Evolutionary conservation across 2,797 vertebrate genomes (phyloP).

Genomic region (Meda fulgida): DNA sequence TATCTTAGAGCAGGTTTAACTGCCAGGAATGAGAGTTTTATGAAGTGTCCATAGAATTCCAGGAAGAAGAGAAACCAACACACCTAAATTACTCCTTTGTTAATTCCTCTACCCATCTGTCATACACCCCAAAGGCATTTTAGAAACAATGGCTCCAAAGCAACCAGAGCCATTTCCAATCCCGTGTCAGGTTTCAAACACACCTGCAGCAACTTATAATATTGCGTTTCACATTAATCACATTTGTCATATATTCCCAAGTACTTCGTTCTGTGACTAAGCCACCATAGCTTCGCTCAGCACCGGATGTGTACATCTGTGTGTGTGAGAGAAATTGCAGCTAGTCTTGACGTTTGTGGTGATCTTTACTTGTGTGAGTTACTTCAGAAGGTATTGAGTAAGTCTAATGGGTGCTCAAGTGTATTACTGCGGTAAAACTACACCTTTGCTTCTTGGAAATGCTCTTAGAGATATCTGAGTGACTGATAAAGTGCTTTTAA

Average conservation of each 20-base stretch:
- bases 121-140: constrained; percentile 36
- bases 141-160: constrained; percentile 38
- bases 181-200: constrained; percentile 46
- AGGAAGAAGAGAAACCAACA: constrained; percentile 44
- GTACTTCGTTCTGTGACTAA: constrained; percentile 35
- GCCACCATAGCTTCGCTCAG: constrained; percentile 1
- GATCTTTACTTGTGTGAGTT: constrained; percentile 31
- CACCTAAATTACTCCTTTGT: constrained; percentile 51
- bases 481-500: constrained; percentile 30
- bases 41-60: constrained; percentile 48
- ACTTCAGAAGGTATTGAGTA: constrained; percentile 17
- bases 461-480: constrained; percentile 42
- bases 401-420: constrained; percentile 32
- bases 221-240: constrained; percentile 54
- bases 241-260: constrained; percentile 47
- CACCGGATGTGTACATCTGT: neutral
- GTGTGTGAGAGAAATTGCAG: neutral
- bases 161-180: constrained; percentile 39
- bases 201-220: constrained; percentile 47
- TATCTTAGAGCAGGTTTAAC: constrained; percentile 24
- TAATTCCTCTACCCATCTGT: constrained; percentile 51
- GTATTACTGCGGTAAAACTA: constrained; percentile 40
- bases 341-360: constrained; percentile 15
- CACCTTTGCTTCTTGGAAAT: constrained; percentile 33
- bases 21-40: constrained; percentile 53